Evolutionary conservation across 2,888 invertebrate species (phyloP), one percentile per base, ranked within the genome.

Genomic region (Matsumyia berberina): DNA sequence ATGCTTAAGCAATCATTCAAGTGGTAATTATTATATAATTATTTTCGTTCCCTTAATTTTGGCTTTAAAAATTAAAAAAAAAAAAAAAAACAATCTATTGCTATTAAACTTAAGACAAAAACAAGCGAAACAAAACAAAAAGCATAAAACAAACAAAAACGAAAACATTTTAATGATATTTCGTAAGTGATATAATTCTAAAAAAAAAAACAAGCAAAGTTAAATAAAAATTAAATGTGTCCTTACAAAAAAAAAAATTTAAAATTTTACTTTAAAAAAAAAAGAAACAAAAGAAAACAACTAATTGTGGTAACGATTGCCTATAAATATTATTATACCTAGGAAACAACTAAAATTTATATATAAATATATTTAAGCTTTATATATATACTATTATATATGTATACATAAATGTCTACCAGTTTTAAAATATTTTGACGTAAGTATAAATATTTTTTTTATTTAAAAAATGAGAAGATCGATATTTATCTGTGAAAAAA

Each of bases 281-380:
- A 64, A 60, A 46, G 46, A 31, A 44, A 33, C 55, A 53, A 73
- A 60, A 57, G 37, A 37, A 60, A 72, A 49, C 57, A 70, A 85
- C 79, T 80, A 66, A 85, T 70, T 80, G 85, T 85, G 85, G 85
- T 85, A 80, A 76, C 58, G 39, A 85, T 76, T 85, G 85, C 80
- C 85, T 85, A 85, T 76, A 85, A 79, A 85, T 85, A 79, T 85
- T 83, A 85, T 85, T 85, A 80, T 85, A 85, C 66, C 58, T 80
- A 85, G 80, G 74, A 85, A 80, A 83, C 74, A 80, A 85, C 85
- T 76, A 80, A 85, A 85, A 85, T 69, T 80, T 85, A 72, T 72
- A 70, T 69, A 83, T 66, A 74, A 69, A 49, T 64, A 85, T 85
- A 76, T 60, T 80, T 69, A 85, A 74, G 80, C 85, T 85, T 80